These are phyloP conservation scores for Crotophaga sulcirostris DNA, from an alignment of 2,113 vertebrate genomes.

Conservation along the genomic window DNA sequence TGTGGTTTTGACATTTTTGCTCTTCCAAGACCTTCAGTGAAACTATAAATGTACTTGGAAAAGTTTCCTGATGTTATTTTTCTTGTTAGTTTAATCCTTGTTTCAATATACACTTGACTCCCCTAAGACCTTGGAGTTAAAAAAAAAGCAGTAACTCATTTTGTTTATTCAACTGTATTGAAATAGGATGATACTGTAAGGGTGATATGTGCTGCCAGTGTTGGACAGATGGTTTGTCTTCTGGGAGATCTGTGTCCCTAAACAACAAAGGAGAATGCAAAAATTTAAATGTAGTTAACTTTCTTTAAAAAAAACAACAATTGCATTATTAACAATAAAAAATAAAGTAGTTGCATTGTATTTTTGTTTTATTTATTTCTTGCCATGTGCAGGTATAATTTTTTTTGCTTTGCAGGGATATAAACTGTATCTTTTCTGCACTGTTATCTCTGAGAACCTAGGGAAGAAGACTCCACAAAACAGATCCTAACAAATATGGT, in stretches of 20 bases:
- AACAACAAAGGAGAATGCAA: background rate
- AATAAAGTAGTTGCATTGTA: background rate
- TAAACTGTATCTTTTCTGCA: background rate
- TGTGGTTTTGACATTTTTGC: background rate
- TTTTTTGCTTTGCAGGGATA: background rate
- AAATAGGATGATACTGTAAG: background rate
- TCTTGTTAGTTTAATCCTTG: background rate
- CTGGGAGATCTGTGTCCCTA: background rate
- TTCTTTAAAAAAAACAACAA: background rate
- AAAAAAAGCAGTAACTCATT: background rate
- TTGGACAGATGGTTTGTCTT: background rate
- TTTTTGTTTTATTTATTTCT: background rate
- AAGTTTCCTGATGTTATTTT: background rate
- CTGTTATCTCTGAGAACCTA: background rate
- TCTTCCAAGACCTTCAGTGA: background rate
- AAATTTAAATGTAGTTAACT: background rate
- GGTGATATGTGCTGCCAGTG: background rate
- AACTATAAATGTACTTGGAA: background rate
- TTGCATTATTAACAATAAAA: background rate
- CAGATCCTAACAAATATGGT: background rate
- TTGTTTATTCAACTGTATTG: background rate
- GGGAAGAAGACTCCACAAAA: accelerated
- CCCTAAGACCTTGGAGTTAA: background rate
- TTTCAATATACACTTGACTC: background rate
- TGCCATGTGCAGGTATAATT: background rate